Evolutionary conservation across 2,113 vertebrate genomes (phyloP).

Genomic region (Crotalus viridis): DNA sequence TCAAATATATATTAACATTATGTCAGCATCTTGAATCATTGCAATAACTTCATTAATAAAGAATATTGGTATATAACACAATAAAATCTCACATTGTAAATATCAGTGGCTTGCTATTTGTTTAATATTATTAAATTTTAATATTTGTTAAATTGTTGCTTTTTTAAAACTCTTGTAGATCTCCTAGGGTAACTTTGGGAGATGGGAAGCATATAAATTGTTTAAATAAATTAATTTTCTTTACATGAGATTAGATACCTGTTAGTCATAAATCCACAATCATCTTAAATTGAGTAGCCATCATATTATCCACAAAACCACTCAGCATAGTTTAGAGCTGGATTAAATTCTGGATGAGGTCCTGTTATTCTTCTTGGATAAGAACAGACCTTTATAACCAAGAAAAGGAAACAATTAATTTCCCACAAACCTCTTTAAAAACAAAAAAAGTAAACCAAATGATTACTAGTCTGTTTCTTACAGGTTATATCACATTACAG

Average conservation of each 20-base stretch:
- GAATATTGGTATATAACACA: neutral
- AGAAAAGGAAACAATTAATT: neutral
- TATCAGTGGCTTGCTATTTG: neutral
- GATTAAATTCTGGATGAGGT: neutral
- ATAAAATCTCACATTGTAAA: neutral
- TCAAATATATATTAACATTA: neutral
- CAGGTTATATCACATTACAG: neutral
- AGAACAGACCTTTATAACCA: conserved; percentile 32
- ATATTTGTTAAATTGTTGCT: neutral
- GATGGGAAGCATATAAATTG: neutral
- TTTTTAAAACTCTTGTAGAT: neutral
- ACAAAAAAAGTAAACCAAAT: neutral
- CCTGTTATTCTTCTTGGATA: conserved; percentile 24
- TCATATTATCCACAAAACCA: neutral
- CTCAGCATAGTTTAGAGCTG: fast-evolving
- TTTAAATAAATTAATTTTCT: neutral
- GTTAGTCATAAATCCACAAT: conserved; percentile 11
- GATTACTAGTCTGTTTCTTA: neutral
- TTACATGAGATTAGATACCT: neutral
- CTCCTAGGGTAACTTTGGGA: neutral
- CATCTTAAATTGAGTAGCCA: neutral
- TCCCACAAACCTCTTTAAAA: neutral
- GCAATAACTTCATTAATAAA: neutral
- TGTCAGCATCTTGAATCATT: neutral
- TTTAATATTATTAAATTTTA: neutral